Evolutionary conservation across 2,797 vertebrate species (phyloP).

Genomic region (Threskiornis aethiopicus): DNA sequence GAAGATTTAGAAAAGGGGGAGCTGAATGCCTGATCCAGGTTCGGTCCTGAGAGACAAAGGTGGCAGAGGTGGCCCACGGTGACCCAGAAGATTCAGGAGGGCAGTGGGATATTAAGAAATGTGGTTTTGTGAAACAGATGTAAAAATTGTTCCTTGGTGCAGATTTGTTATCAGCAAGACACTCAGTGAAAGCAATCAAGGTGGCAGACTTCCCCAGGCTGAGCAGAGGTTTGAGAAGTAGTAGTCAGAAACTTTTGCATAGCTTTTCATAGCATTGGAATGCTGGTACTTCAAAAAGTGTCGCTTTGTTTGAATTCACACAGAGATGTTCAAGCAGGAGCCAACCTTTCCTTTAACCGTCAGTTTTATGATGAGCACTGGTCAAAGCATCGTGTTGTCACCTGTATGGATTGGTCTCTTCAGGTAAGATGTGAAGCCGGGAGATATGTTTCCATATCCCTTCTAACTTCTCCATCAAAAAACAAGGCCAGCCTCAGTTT

Average conservation of each 20-base stretch:
- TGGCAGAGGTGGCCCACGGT: background rate
- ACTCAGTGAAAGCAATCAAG: background rate
- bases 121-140: background rate
- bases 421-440: constrained; percentile 80
- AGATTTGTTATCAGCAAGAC: background rate
- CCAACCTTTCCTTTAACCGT: constrained; percentile 90
- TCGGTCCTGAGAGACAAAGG: background rate
- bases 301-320: constrained; percentile 37
- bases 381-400: constrained; percentile 96
- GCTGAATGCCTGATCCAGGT: background rate
- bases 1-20: background rate
- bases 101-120: background rate
- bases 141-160: background rate
- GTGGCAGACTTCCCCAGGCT: background rate
- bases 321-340: constrained; percentile 87
- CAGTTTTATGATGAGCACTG: constrained; percentile 97
- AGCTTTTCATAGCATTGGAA: background rate
- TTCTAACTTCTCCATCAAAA: background rate
- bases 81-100: background rate
- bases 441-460: background rate
- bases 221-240: background rate
- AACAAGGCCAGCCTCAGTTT: background rate
- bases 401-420: constrained; percentile 95
- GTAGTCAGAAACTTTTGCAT: background rate
- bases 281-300: background rate